Evolutionary conservation across 35 echinoderm and acorn worm genomes (phyloP).

Genomic region (Lytechinus variegatus): DNA sequence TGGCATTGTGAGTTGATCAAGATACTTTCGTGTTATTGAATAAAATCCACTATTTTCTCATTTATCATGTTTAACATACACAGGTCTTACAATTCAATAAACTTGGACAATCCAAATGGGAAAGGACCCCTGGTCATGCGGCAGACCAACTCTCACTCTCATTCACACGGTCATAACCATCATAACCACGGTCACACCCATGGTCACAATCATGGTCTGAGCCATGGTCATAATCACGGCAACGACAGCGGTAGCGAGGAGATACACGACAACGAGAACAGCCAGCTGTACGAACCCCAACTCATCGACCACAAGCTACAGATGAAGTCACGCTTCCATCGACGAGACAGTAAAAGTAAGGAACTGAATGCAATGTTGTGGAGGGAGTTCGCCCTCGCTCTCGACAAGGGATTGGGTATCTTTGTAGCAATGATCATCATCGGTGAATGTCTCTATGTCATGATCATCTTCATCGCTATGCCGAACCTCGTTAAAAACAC

Average conservation of each 20-base stretch:
- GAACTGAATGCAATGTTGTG: constrained; percentile 16
- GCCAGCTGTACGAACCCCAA: constrained; percentile 39
- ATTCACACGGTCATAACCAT: background rate
- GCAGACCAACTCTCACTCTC: constrained; percentile 29
- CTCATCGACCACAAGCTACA: constrained; percentile 41
- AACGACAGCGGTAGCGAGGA: constrained; percentile 46
- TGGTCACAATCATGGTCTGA: constrained; percentile 17
- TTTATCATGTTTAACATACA: background rate
- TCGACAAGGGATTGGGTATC: constrained; percentile 25
- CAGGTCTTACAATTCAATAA: background rate
- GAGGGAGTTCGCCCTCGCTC: background rate
- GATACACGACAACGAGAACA: constrained; percentile 34
- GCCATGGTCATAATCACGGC: constrained; percentile 7
- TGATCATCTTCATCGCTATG: constrained; percentile 44
- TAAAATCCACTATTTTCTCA: background rate
- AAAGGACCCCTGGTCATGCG: constrained; percentile 16
- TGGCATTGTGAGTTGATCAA: no score
- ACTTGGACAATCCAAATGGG: constrained; percentile 32
- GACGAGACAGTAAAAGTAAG: background rate
- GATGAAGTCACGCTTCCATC: background rate
- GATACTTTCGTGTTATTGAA: no score
- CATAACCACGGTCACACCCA: background rate
- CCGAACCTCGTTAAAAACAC: background rate
- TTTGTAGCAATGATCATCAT: constrained; percentile 44
- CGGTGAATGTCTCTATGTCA: constrained; percentile 35